These are phyloP conservation scores for Lethrus apterus DNA, from an alignment of 1,140 invertebrate genomes.

Conservation along the genomic window DNA sequence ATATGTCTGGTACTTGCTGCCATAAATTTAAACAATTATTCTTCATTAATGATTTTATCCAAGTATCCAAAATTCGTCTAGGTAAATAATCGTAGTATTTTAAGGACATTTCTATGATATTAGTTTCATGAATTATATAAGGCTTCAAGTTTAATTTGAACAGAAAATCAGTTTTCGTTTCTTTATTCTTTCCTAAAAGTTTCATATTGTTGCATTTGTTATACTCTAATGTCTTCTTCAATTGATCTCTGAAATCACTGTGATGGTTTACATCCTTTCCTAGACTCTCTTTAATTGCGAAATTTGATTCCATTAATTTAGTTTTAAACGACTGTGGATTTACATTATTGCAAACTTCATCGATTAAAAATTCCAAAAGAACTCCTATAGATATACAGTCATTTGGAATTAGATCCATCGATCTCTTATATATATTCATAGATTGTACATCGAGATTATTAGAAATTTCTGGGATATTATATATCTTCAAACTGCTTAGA, in stretches of 20 bases:
- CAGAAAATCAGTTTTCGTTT: background rate
- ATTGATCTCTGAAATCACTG: conserved; percentile 5
- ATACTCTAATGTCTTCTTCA: conserved; percentile 5
- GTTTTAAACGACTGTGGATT: no score
- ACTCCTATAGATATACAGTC: background rate
- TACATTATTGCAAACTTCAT: conserved; percentile 4
- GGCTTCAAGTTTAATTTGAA: conserved; percentile 1
- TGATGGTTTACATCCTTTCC: conserved; percentile 2
- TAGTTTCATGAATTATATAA: conserved; percentile 10
- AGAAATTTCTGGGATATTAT: background rate
- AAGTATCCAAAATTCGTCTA: background rate
- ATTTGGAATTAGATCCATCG: conserved; percentile 1
- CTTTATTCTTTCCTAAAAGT: background rate
- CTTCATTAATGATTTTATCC: background rate
- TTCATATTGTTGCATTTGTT: background rate
- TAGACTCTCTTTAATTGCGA: no score
- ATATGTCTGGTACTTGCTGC: background rate
- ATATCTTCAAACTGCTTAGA: background rate
- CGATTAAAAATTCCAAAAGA: conserved; percentile 2
- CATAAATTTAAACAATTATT: background rate
- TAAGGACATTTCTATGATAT: conserved; percentile 7
- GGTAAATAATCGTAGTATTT: conserved; percentile 12
- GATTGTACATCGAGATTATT: background rate
- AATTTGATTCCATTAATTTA: no score
- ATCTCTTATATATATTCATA: background rate